Evolutionary conservation across 2,113 vertebrate genomes (phyloP).

Genomic region (Anoplopoma fimbria): DNA sequence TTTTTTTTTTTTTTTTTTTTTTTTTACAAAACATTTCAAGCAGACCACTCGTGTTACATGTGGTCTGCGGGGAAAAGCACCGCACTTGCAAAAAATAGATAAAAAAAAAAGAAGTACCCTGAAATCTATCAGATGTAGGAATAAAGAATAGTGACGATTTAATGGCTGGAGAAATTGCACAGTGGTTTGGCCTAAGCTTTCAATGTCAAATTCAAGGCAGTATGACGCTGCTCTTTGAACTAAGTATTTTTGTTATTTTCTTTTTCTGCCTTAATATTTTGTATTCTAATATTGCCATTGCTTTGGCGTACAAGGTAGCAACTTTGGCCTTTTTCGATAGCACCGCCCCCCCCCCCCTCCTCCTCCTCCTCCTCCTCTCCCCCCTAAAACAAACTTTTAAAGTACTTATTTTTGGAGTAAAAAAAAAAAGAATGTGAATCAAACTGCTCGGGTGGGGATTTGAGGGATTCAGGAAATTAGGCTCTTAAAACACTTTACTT

Average conservation of each 20-base stretch:
- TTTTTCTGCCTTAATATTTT: constrained; percentile 75
- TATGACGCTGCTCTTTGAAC: constrained; percentile 56
- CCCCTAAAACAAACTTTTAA: constrained; percentile 41
- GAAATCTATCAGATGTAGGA: constrained; percentile 55
- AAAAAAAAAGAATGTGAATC: constrained; percentile 80
- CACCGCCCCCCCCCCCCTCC: constrained; percentile 26
- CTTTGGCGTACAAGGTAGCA: constrained; percentile 71
- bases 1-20: not conserved
- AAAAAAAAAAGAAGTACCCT: constrained; percentile 40
- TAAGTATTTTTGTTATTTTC: constrained; percentile 62
- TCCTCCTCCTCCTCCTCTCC: too few relatives aligned
- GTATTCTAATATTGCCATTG: constrained; percentile 57
- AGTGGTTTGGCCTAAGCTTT: constrained; percentile 68
- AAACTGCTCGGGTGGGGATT: constrained; percentile 54
- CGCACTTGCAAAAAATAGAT: constrained; percentile 31
- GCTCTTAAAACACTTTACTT: constrained; percentile 68
- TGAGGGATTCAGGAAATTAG: constrained; percentile 74
- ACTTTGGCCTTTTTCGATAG: constrained; percentile 73
- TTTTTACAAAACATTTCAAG: not conserved
- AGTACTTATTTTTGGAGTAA: constrained; percentile 72
- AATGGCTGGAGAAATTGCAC: constrained; percentile 62
- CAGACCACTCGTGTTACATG: constrained; percentile 30
- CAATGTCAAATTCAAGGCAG: constrained; percentile 60
- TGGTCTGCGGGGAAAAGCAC: constrained; percentile 50
- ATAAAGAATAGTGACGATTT: constrained; percentile 54